Evolutionary conservation across 2,888 invertebrate species (phyloP).

Genomic region (Drosophila tripunctata): DNA sequence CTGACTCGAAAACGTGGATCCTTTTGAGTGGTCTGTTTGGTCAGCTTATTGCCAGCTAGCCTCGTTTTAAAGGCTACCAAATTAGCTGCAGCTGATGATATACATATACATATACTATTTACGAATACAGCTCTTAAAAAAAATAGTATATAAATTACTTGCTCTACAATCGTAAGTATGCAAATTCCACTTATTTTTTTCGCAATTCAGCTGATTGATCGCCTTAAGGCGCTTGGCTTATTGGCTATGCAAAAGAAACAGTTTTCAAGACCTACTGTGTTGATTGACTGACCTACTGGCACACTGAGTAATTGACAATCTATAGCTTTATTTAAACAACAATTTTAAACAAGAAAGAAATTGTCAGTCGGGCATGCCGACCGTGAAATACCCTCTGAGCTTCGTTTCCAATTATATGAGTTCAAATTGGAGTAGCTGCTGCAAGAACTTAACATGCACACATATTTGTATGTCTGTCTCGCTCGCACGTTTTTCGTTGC

Average conservation of each 20-base stretch:
- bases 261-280: neutral
- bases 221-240: conserved; percentile 31
- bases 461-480: too few species aligned
- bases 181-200: conserved; percentile 21
- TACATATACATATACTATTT: too few species aligned
- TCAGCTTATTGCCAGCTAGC: conserved; percentile 27
- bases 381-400: too few species aligned
- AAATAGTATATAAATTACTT: neutral
- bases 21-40: conserved; percentile 33
- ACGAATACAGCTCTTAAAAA: neutral
- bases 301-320: neutral
- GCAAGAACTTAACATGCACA: too few species aligned
- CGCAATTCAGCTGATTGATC: conserved; percentile 37
- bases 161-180: conserved; percentile 16
- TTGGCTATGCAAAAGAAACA: neutral
- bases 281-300: neutral
- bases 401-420: too few species aligned
- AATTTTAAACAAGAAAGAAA: too few species aligned
- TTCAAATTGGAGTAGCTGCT: too few species aligned
- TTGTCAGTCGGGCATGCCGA: too few species aligned
- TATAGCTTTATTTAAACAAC: too few species aligned
- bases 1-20: conserved; percentile 3
- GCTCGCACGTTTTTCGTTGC: too few species aligned
- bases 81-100: conserved; percentile 60
- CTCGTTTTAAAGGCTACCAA: conserved; percentile 56